Conservation (phyloP, 2,888 invertebrate species). For the Sminthurides aquaticus region DNA sequence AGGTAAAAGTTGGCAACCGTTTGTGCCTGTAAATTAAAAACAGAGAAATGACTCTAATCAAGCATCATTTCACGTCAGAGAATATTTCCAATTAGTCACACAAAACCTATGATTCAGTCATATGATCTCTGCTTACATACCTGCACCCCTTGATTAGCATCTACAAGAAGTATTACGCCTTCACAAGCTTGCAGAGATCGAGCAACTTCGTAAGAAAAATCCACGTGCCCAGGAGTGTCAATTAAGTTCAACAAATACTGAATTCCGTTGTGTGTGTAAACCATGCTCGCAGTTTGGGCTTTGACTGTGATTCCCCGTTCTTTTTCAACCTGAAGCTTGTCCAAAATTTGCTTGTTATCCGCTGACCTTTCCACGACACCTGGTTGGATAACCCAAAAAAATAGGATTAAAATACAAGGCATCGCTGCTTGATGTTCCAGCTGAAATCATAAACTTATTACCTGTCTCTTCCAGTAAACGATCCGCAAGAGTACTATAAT, state of each 20-base stretch:
- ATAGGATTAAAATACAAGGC: background rate
- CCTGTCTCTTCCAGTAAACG: constrained; percentile 88
- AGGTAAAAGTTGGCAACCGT: constrained; percentile 94
- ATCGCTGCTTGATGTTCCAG: too few relatives aligned
- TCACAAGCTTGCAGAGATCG: constrained; percentile 87
- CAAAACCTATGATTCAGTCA: background rate
- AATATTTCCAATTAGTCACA: background rate
- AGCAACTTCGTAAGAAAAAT: constrained; percentile 89
- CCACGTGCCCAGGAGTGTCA: constrained; percentile 97
- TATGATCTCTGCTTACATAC: constrained; percentile 19
- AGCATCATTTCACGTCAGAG: background rate
- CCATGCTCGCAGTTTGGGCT: constrained; percentile 87
- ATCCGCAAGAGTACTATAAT: constrained; percentile 78
- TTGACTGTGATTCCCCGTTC: constrained; percentile 98
- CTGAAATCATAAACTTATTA: constrained; percentile 46
- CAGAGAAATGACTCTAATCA: too few relatives aligned
- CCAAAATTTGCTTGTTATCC: constrained; percentile 49
- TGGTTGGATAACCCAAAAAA: constrained; percentile 45
- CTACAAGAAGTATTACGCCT: constrained; percentile 88
- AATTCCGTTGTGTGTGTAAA: constrained; percentile 56
- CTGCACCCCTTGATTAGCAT: constrained; percentile 72
- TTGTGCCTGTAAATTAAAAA: constrained; percentile 65
- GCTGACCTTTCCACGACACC: constrained; percentile 47
- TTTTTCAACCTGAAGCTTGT: constrained; percentile 68
- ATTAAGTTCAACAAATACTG: constrained; percentile 83